These are phyloP conservation scores for Coranthus polyacanthus DNA, from an alignment of 2,797 vertebrate genomes.

Conservation along the genomic window DNA sequence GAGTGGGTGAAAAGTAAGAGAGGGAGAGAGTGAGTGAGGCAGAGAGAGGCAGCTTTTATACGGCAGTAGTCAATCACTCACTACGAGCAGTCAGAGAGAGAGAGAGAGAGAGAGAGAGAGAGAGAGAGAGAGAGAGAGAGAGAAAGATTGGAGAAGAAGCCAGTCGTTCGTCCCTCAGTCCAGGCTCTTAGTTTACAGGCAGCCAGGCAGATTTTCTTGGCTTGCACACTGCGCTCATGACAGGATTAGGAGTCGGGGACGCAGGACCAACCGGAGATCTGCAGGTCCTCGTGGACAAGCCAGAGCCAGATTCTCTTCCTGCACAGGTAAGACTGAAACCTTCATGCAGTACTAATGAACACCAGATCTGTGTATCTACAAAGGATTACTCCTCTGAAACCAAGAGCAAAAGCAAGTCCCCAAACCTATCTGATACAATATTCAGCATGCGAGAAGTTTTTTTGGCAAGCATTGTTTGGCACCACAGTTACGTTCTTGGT, in stretches of 20 bases:
- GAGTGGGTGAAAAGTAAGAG: constrained; percentile 62
- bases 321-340: constrained; percentile 71
- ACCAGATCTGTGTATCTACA: constrained; percentile 6
- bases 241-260: constrained; percentile 83
- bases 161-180: constrained; percentile 65
- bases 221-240: constrained; percentile 79
- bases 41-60: constrained; percentile 19
- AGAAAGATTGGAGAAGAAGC: constrained; percentile 50
- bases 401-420: not conserved
- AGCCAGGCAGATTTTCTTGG: constrained; percentile 79
- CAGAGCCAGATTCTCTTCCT: constrained; percentile 72
- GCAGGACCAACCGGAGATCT: constrained; percentile 80
- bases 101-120: constrained; percentile 32
- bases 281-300: constrained; percentile 74
- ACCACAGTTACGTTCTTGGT: constrained; percentile 15
- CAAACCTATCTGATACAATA: not conserved
- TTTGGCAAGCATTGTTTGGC: constrained; percentile 24
- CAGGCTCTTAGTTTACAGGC: constrained; percentile 65
- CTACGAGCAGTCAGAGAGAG: not conserved
- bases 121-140: constrained; percentile 43
- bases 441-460: constrained; percentile 11
- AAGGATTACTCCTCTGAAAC: constrained; percentile 9
- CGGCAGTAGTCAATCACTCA: constrained; percentile 46
- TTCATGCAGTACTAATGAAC: not conserved
- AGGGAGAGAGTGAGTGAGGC: constrained; percentile 6